These are phyloP conservation scores for Drepana falcataria DNA, from an alignment of 2,888 invertebrate genomes.

Conservation along the genomic window DNA sequence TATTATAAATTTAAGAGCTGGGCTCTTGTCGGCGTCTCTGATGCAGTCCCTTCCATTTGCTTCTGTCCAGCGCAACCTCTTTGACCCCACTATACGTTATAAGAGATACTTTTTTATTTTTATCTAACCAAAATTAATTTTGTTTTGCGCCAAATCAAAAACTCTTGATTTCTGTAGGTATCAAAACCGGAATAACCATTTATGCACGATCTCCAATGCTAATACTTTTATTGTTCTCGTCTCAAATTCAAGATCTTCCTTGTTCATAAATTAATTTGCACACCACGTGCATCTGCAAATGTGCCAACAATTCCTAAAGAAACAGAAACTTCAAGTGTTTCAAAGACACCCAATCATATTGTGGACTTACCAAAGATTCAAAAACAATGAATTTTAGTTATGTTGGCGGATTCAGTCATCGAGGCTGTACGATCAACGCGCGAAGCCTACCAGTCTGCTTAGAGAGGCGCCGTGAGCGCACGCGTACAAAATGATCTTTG, in stretches of 20 bases:
- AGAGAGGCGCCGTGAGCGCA: constrained; percentile 60
- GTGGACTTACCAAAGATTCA: constrained; percentile 4
- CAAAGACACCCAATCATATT: constrained; percentile 9
- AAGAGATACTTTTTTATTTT: too few species aligned
- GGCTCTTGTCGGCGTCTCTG: too few species aligned
- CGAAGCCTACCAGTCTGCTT: constrained; percentile 48
- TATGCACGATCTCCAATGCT: not conserved
- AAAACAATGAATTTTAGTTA: constrained; percentile 46
- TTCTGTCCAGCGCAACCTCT: too few species aligned
- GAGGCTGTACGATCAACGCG: constrained; percentile 12
- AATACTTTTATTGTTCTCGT: not conserved
- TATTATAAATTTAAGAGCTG: too few species aligned
- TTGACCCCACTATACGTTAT: too few species aligned
- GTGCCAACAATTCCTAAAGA: constrained; percentile 1
- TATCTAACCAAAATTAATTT: constrained; percentile 7
- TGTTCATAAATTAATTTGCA: not conserved
- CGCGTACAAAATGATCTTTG: constrained; percentile 47
- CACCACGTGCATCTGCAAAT: not conserved
- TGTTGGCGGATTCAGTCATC: constrained; percentile 28
- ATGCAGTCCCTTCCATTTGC: too few species aligned
- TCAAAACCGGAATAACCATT: constrained; percentile 3
- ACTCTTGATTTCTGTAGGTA: not conserved
- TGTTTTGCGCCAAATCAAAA: too few species aligned
- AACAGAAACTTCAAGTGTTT: constrained; percentile 13
- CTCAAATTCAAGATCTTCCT: not conserved